These are phyloP conservation scores for Peromyscus polionotus DNA, from an alignment of 2,113 vertebrate genomes.

Conservation along the genomic window DNA sequence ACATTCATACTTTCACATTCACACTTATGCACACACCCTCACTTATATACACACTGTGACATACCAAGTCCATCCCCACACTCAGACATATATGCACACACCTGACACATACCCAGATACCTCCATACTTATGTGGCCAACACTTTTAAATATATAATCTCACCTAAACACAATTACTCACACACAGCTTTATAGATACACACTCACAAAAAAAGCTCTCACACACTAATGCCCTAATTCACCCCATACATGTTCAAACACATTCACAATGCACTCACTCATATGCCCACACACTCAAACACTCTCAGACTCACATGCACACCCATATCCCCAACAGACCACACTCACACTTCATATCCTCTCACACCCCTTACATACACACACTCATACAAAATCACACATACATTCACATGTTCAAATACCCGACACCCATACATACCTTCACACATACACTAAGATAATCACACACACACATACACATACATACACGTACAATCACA, in stretches of 20 bases:
- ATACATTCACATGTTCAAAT: not conserved
- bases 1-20: not conserved
- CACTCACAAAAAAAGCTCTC: not conserved
- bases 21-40: not conserved
- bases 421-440: too few relatives aligned
- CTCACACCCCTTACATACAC: not conserved
- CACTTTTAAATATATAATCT: not conserved
- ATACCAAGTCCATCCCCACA: not conserved
- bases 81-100: not conserved
- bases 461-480: not conserved
- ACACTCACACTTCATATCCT: not conserved
- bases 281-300: not conserved
- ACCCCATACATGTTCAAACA: not conserved
- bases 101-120: not conserved
- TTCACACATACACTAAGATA: not conserved
- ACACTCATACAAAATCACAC: not conserved
- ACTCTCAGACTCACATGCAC: not conserved
- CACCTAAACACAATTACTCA: not conserved
- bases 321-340: not conserved
- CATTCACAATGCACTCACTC: not conserved
- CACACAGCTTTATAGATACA: not conserved
- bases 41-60: not conserved
- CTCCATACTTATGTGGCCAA: not conserved
- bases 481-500: not conserved
- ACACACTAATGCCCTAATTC: not conserved